These are phyloP conservation scores for Bostrychus sinensis DNA, from an alignment of 2,113 vertebrate genomes.

Conservation along the genomic window DNA sequence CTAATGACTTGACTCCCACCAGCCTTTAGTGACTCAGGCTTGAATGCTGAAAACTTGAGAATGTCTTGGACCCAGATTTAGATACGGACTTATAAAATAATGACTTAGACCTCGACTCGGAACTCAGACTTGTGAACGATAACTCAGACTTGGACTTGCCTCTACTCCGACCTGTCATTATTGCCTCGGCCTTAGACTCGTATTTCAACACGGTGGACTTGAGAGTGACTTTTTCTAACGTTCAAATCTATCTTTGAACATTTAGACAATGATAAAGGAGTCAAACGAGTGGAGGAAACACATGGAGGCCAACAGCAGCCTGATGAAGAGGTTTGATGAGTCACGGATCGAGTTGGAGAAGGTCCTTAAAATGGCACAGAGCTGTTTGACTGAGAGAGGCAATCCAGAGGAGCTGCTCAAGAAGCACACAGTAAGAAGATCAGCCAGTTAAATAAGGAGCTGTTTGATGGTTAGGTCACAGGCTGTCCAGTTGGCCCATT, in stretches of 20 bases:
- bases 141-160: too few relatives aligned
- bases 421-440: conserved; percentile 88
- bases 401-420: conserved; percentile 91
- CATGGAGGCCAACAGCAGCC: conserved; percentile 90
- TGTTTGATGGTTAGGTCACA: background rate
- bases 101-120: too few relatives aligned
- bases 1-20: too few relatives aligned
- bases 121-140: too few relatives aligned
- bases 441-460: background rate
- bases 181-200: too few relatives aligned
- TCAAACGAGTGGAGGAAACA: conserved; percentile 93
- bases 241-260: background rate
- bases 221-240: background rate
- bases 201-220: too few relatives aligned
- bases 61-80: too few relatives aligned
- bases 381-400: conserved; percentile 88
- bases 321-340: conserved; percentile 97
- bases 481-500: background rate
- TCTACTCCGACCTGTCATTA: too few relatives aligned
- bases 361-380: conserved; percentile 87
- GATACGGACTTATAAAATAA: too few relatives aligned
- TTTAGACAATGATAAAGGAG: conserved; percentile 88
- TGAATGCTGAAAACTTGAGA: too few relatives aligned
- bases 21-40: too few relatives aligned
- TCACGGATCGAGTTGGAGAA: conserved; percentile 93